These are phyloP conservation scores for Acronicta alni DNA, from an alignment of 2,888 invertebrate species.

Conservation along the genomic window DNA sequence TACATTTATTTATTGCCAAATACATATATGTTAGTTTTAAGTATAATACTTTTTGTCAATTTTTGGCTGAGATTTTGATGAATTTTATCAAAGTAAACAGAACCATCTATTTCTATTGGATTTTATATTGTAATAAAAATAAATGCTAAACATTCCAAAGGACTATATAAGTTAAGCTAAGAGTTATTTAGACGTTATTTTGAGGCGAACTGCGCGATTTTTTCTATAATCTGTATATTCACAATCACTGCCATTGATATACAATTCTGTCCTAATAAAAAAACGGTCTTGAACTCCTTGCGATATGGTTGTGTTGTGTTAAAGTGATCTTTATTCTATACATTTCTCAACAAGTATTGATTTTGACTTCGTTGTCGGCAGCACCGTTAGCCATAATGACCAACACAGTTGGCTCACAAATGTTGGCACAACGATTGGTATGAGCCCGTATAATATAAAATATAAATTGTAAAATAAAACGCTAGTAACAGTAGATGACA, in stretches of 20 bases:
- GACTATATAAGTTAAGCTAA: slow-evolving; percentile 46
- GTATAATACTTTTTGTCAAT: slow-evolving; percentile 48
- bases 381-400: slow-evolving; percentile 23
- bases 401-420: slow-evolving; percentile 37
- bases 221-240: slow-evolving; percentile 2
- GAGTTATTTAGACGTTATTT: slow-evolving; percentile 28
- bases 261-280: slow-evolving; percentile 34
- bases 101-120: slow-evolving; percentile 26
- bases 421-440: slow-evolving; percentile 31
- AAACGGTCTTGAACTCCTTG: slow-evolving; percentile 68
- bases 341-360: slow-evolving; percentile 18
- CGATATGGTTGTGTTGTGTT: slow-evolving; percentile 42
- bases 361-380: slow-evolving; percentile 26
- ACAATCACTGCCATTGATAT: slow-evolving; percentile 54
- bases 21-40: slow-evolving; percentile 51
- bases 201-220: slow-evolving; percentile 8
- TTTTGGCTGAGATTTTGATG: slow-evolving; percentile 46
- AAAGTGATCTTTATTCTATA: slow-evolving; percentile 20
- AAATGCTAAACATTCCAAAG: slow-evolving; percentile 57
- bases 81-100: slow-evolving; percentile 29
- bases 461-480: slow-evolving; percentile 25
- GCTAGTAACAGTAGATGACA: slow-evolving; percentile 15
- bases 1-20: slow-evolving; percentile 58
- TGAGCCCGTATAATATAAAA: slow-evolving; percentile 22
- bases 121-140: slow-evolving; percentile 22